These are phyloP conservation scores for Coreius guichenoti DNA, from an alignment of 2,797 vertebrate genomes.

Conservation along the genomic window DNA sequence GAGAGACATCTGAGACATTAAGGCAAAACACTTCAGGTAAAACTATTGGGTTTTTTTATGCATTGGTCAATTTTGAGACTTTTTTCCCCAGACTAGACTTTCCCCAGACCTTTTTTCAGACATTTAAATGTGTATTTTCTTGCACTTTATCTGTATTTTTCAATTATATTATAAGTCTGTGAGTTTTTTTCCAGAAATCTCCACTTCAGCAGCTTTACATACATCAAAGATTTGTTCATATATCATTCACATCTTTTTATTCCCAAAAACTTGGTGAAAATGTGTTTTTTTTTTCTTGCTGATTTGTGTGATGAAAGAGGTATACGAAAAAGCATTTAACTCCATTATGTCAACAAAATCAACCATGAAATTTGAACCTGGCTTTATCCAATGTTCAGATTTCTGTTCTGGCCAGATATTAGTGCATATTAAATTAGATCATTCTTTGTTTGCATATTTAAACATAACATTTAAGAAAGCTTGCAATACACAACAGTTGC, in stretches of 20 bases:
- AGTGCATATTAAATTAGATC: background rate
- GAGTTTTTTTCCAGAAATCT: too few species aligned
- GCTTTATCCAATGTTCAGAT: background rate
- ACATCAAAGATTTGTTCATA: too few species aligned
- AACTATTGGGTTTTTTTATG: background rate
- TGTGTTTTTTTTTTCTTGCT: too few species aligned
- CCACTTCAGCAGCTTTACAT: too few species aligned
- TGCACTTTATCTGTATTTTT: background rate
- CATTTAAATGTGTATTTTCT: background rate
- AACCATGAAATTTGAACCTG: background rate
- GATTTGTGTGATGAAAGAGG: too few species aligned
- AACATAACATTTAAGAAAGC: background rate
- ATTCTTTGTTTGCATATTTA: background rate
- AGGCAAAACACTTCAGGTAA: too few species aligned
- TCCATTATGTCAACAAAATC: background rate
- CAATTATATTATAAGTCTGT: too few species aligned
- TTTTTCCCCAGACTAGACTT: background rate
- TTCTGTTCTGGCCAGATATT: background rate
- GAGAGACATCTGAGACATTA: too few species aligned
- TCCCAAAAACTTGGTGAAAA: too few species aligned
- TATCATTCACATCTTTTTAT: too few species aligned
- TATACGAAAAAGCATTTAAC: background rate
- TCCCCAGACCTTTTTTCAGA: too few species aligned
- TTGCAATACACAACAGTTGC: too few species aligned
- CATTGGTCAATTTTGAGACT: background rate